A percentile compares a stretch with the other conserved stretches of the same genome.
Evolutionary conservation across 2,113 vertebrate genomes (phyloP).

Genomic region (Mesitornis unicolor): DNA sequence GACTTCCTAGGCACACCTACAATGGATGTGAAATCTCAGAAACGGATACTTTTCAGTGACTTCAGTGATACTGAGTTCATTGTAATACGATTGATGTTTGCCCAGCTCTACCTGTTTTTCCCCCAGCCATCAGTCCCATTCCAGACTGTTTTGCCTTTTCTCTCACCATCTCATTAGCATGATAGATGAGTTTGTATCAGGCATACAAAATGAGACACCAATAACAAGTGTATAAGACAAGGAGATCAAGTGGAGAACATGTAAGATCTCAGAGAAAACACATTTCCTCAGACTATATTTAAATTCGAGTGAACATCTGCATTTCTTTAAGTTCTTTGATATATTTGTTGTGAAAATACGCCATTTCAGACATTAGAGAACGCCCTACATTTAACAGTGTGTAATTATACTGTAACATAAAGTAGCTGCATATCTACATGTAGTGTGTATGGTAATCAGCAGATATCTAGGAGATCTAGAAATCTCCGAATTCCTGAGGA

Average conservation of each 20-base stretch:
- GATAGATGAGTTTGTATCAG: neutral
- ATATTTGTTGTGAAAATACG: slow-evolving; percentile 44
- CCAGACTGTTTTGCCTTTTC: neutral
- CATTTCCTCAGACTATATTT: neutral
- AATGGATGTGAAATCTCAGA: neutral
- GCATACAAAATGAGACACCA: neutral
- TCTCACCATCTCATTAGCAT: neutral
- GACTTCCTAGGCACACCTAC: neutral
- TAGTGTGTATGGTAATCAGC: neutral
- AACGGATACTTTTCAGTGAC: neutral
- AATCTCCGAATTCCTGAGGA: slow-evolving; percentile 1
- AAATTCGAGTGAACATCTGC: neutral
- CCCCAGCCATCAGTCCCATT: neutral
- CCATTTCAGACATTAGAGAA: slow-evolving; percentile 12
- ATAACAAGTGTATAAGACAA: neutral
- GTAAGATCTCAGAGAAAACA: neutral
- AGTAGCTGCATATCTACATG: neutral
- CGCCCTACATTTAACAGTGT: neutral
- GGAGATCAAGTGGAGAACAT: neutral
- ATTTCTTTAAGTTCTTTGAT: neutral
- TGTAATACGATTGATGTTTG: neutral
- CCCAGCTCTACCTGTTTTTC: neutral
- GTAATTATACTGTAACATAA: slow-evolving; percentile 21
- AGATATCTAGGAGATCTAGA: neutral
- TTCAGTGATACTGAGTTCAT: neutral